Evolutionary conservation across 1,140 invertebrate genomes (phyloP), one percentile per base, ranked within the genome.

Genomic region (Drosophila ohnishii): DNA sequence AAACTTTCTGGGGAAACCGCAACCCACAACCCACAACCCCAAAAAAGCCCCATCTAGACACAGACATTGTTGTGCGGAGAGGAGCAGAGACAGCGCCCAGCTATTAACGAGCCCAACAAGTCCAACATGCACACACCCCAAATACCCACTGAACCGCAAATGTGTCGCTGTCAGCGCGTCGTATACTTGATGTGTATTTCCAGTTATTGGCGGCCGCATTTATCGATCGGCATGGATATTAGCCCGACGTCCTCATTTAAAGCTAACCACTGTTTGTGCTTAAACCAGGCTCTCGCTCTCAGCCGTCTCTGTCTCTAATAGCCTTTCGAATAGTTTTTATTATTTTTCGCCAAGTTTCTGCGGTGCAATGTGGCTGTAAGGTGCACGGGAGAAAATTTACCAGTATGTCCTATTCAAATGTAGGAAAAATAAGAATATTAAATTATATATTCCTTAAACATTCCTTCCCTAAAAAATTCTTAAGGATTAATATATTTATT

Each of bases 141-240:
- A 42, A 87, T 82, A 86, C 83, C 78, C 66, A 86, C 42, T 86
- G 83, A 86, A 86, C 78, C 66, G 75, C 69, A 67, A 78, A 74
- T 75, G 63, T 86, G 65, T 73, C 51, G 48, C 65, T 74, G 78
- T 70, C 83, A 87, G 62, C 79, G 75, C 64, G 51, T 51, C 83
- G 83, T 86, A 86, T 86, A 87, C 84, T 86, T 86, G 81, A 86
- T 86, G 66, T 88, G 84, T 82, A 69, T 80, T 79, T 88, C 71
- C 78, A 86, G 79, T 83, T 87, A 82, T 82, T 79, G 75, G 64
- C 80, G 78, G 74, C 64, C 70, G 65, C 78, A 75, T 78, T 86
- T 86, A 86, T 86, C 84, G 83, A 86, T 86, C 81, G 83, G 79
- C 84, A 83, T 86, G 83, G 85, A 87, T 86, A 86, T 86, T 86